Evolutionary conservation across 2,113 vertebrate genomes (phyloP), one percentile per base, ranked within the genome.

Genomic region (Haplochromis vanheusdeni): DNA sequence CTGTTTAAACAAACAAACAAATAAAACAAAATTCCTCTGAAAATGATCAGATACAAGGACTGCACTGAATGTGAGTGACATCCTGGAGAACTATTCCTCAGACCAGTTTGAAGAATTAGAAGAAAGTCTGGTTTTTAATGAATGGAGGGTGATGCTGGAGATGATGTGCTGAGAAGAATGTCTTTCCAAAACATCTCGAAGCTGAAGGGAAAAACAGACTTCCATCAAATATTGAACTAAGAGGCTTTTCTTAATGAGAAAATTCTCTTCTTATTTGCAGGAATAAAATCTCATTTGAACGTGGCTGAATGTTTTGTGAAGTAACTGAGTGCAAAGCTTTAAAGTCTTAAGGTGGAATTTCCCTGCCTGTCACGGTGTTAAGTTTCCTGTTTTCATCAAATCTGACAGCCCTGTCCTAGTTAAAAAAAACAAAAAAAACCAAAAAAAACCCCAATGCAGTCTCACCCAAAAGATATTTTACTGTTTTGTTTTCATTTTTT

Each of bases 381-480:
- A 47, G 40, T 75, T 45, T 75, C 23, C 14, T 19, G 23, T 75
- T 75, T 47, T 75, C 14, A 75, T 75, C 17, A 47, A 73, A 73
- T 45, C 8, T 26, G 21, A 73, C 21, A 73, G 14, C 21, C 9
- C 40, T 73, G 68, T 45, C 3, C 40, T 73, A 10, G 68, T 45
- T 73, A 5, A 16, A 70, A 42, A 16, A 2, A 0, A 1, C 0
- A 10, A 19, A 31, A 4, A 31, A 1, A 21, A 21, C 21, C 1
- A 23, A 26, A 26, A 26, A 14, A 56, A 7, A 0, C 0, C 5
- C 6, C 19, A 8, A 40, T 42, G 12, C 37, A 73, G 21, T 45
- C 37, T 73, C 37, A 45, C 37, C 13, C 21, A 26, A 45, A 23
- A 26, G 1, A 73, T 17, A 42, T 16, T 70, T 65, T 37, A 65